Evolutionary conservation across 2,113 vertebrate genomes (phyloP).

Genomic region (Indicator indicator): DNA sequence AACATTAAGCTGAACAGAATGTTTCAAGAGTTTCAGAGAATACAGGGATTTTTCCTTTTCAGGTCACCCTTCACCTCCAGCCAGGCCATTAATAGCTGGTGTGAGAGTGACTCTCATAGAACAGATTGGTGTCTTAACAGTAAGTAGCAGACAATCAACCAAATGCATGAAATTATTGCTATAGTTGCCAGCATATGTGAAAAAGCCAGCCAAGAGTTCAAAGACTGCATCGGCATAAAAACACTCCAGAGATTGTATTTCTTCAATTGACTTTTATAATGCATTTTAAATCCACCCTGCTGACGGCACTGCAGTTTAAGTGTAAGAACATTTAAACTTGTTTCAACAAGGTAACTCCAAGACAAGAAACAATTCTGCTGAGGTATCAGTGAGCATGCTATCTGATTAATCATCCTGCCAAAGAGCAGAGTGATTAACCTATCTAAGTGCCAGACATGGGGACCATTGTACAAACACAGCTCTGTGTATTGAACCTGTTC

Average conservation of each 20-base stretch:
- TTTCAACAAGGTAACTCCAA: slow-evolving; percentile 38
- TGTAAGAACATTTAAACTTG: background rate
- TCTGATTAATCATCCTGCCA: slow-evolving; percentile 38
- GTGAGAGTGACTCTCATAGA: background rate
- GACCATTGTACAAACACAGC: background rate
- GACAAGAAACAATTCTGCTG: background rate
- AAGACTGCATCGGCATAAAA: background rate
- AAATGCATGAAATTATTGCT: background rate
- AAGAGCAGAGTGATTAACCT: background rate
- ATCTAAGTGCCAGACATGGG: background rate
- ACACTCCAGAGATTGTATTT: background rate
- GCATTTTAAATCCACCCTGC: background rate
- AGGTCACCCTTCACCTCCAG: background rate
- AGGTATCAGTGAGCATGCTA: background rate
- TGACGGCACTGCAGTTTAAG: background rate
- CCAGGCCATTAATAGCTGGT: background rate
- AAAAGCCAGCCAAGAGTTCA: background rate
- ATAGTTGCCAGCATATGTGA: background rate
- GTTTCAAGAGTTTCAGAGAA: background rate
- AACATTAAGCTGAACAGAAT: background rate
- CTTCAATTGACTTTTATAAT: background rate
- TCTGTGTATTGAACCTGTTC: background rate
- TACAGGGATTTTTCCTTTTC: background rate
- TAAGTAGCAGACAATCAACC: background rate
- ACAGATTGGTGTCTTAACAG: background rate